phyloP scores from a whole-genome alignment of 2,113 vertebrate genomes.

The Onychostoma macrolepis region DNA sequence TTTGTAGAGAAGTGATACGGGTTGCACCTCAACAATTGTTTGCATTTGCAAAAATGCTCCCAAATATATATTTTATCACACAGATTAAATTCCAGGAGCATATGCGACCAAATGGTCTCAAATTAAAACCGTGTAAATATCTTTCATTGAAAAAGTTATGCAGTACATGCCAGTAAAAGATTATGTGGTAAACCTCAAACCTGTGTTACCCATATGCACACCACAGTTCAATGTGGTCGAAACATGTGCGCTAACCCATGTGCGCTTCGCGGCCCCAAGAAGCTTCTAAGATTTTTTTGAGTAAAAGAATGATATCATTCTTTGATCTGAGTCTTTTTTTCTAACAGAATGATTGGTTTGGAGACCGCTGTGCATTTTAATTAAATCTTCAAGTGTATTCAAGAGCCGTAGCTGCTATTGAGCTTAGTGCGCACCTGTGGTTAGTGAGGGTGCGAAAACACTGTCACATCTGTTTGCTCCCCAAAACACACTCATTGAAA shows the following conservation, averaged over 20 bases:
- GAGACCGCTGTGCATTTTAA: slow-evolving; percentile 15
- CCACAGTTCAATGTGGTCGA: background rate
- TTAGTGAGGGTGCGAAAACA: slow-evolving; percentile 28
- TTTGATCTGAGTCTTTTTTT: background rate
- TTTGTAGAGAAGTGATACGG: too few species aligned
- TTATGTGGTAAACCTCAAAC: background rate
- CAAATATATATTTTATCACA: too few species aligned
- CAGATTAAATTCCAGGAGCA: too few species aligned
- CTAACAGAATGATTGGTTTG: background rate
- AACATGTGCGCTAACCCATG: background rate
- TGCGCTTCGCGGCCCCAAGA: background rate
- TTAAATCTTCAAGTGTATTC: slow-evolving; percentile 36
- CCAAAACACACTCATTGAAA: slow-evolving; percentile 32
- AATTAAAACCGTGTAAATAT: background rate
- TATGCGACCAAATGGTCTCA: too few species aligned
- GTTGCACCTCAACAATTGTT: too few species aligned
- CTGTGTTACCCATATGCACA: background rate
- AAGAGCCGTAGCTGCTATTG: background rate
- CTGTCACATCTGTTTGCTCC: slow-evolving; percentile 40
- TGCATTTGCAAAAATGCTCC: too few species aligned
- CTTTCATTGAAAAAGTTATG: background rate
- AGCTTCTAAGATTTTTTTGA: background rate
- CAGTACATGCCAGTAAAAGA: background rate
- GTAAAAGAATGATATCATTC: background rate
- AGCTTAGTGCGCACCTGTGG: slow-evolving; percentile 15